Base-by-base conservation (phyloP, 1,140 invertebrate genomes). In the Drosophila repleta region DNA sequence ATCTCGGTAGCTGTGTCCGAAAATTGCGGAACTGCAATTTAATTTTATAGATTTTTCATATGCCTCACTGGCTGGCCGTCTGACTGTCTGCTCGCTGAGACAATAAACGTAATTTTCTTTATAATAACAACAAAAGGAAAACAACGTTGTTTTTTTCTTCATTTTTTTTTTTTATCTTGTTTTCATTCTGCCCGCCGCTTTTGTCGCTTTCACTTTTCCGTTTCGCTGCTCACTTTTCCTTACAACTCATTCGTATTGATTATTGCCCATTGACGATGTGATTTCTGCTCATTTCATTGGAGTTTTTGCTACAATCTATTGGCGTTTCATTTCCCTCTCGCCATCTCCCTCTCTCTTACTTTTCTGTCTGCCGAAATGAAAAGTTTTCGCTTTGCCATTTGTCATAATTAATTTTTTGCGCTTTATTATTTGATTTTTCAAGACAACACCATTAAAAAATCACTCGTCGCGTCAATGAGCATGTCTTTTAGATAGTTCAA, bases 391-490 rank as follows among this genome's bases (percentile, higher is more conserved):
- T 72, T 63, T 46, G 57, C 71, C 64, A 82, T 87, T 87, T 88
- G 82, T 76, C 83, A 82, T 87, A 88, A 87, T 87, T 87, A 87
- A 76, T 76, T 85, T 78, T 63, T 65, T 72, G 74, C 65, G 74
- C 74, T 75, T 66, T 87, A 77, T 70, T 72, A 85, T 76, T 84
- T 77, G 81, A 74, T 80, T 80, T 35, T 43, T 61, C 32, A 73
- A 68, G 24, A 73, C 61, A 64, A 76, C 66, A 48, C 51, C 75
- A 85, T 85, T 80, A 61, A 73, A 63, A 55, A 41, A 18, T 37
- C 51, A 55, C 56, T 68, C 18, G 51, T 62, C 69, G 68, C 32
- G 52, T 55, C 48, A 64, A 58, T 46, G 49, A 49, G 26, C 43
- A 52, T 39, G 21, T 48, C n/a, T 53, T 41, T 39, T 21, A 51